Base-by-base conservation (phyloP, 2,888 invertebrate species). In the Pheosia gnoma region DNA sequence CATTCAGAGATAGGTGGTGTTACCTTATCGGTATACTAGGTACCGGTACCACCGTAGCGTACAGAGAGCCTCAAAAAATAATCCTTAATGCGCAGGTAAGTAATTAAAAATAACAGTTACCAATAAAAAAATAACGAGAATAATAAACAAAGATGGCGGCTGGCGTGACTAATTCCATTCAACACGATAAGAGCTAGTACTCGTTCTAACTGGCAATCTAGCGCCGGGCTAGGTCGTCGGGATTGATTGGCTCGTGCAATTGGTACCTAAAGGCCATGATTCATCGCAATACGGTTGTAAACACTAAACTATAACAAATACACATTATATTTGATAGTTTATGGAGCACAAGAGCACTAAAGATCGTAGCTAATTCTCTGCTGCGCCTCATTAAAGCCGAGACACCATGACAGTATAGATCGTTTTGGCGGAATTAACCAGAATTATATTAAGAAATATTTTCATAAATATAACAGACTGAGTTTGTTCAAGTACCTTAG, bases 161-260 rank as follows among this genome's bases (percentile, higher is more conserved):
- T 53, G n/a, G 58, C 60, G 57, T 66, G 59, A 60, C 59, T 60
- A 62, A 65, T 56, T 54, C 10, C 43, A 57, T 54, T 53, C 47
- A 43, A 13, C 55, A 61, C 58, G 61, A 39, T 58, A 61, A 47
- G 39, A 37, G 45, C 11, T 13, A 43, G 38, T n/a, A 11, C 54
- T n/a, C 36, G 43, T 38, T 60, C n/a, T 38, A 51, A 25, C 10
- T 39, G 11, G 8, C 13, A n/a, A 41, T n/a, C 51, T 39, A 56
- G 47, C 60, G 60, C 36, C 36, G 54, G 39, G 38, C 39, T 39
- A 39, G 39, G 4, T 53, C 9, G 54, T n/a, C 5, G 11, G 10
- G 6, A 53, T 9, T 25, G 25, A 25, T 25, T 25, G 25, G 25
- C 25, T 25, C 25, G 25, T 54, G 54, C 54, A 39, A 54, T 54